Base-by-base conservation (phyloP, 2,113 vertebrate genomes). In the Takifugu bimaculatus region DNA sequence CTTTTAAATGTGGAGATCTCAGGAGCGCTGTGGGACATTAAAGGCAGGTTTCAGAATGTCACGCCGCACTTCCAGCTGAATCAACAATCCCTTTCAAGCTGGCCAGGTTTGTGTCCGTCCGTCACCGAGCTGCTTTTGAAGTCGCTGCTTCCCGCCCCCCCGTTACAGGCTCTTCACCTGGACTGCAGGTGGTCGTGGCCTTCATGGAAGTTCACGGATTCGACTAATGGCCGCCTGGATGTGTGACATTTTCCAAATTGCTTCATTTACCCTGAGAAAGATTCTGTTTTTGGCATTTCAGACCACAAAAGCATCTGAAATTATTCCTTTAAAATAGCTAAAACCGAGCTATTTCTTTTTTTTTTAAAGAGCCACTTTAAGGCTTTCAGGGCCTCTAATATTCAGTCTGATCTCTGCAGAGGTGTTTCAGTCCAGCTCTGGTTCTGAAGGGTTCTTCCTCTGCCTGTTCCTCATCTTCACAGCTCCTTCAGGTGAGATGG, bases 211-310 rank as follows among this genome's bases (percentile, higher is more conserved):
- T 13, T 48, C 45, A n/a, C 45, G 15, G 14, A 66, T 5, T 77
- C 70, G 56, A 64, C 76, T 68, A 65, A 70, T 69, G 67, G 52
- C 54, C 3, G 48, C 71, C 50, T 54, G 68, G 54, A 76, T 28
- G 44, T 43, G 2, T 76, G 78, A 68, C 78, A 78, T 87, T 85
- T 78, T 77, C 56, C n/a, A 47, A 78, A 68, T 29, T 65, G 56
- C 63, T 65, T 60, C 65, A 75, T 70, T 77, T 59, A 44, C 60
- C 44, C 60, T 4, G 7, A 14, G 32, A n/a, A 56, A 65, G 42
- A 29, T 56, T 52, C 53, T 35, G 48, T 50, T 68, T 57, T 50
- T 25, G 25, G 7, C 14, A n/a, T 20, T 20, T n/a, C 3, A 10
- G n/a, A 20, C 20, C 9, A 20, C 48, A 20, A 20, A n/a, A 20